Base-by-base conservation (phyloP, 2,888 invertebrate species). In the Gryllus longicercus region DNA sequence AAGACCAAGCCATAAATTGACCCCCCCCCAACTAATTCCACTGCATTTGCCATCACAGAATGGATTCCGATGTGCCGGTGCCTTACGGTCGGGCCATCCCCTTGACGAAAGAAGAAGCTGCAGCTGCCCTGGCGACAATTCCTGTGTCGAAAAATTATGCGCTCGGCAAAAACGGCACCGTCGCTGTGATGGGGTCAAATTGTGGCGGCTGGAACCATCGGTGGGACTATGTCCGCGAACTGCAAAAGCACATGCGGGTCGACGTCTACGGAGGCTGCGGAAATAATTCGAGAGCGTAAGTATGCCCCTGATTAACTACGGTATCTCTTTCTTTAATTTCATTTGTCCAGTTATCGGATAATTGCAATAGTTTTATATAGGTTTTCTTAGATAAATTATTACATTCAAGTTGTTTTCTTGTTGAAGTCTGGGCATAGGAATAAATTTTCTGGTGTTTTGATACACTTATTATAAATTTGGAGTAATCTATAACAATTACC, bases 131-230 rank as follows among this genome's bases (percentile, higher is more conserved):
- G 51, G 75, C 75, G n/a, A 49, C 16, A 51, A 14, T 50, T 14
- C 12, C 63, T n/a, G 50, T 21, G 11, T 21, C 63, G 18, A 83
- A 74, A 21, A 84, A 84, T 78, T 85, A 51, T 84, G 84, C 12
- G 84, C 23, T 25, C 2, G 86, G 82, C 86, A 89, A 89, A 82
- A 86, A n/a, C 82, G 86, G 77, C 14, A 83, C 91, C 10, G 88
- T 89, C 0, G 87, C 91, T 0, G 87, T 91, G 51, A 86, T 93
- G 83, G 89, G 90, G 50, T 92, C 85, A 21, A 86, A 85, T 81
- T 86, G 86, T 79, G 84, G 85, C 21, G 85, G 85, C 11, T 80
- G 81, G 51, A 86, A 85, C 81, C 82, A 82, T 8, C 81, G 86
- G 16, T 86, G 86, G 84, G 81, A 84, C 2, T 86, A 86, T 78